These are phyloP conservation scores for Cosmopolites sordidus DNA, from an alignment of 2,888 invertebrate genomes.

Conservation along the genomic window DNA sequence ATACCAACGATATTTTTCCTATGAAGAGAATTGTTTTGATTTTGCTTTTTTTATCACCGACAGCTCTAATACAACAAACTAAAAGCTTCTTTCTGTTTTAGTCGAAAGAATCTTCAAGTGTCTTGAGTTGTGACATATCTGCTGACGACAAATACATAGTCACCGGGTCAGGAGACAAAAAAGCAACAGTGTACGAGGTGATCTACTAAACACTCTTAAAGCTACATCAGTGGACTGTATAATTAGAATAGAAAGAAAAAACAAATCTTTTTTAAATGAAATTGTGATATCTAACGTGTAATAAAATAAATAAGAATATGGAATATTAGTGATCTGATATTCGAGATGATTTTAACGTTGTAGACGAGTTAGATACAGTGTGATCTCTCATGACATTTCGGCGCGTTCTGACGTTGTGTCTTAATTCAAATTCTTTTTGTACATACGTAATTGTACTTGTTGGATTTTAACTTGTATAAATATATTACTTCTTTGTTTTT, in stretches of 20 bases:
- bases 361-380: background rate
- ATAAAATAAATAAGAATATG: slow-evolving; percentile 6
- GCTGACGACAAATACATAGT: slow-evolving; percentile 97
- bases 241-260: background rate
- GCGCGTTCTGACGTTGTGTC: too few relatives aligned
- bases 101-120: slow-evolving; percentile 96
- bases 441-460: background rate
- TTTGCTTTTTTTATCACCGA: too few relatives aligned
- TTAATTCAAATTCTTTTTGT: too few relatives aligned
- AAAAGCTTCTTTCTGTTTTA: slow-evolving; percentile 52
- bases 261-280: slow-evolving; percentile 2
- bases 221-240: too few relatives aligned
- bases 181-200: slow-evolving; percentile 96
- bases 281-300: slow-evolving; percentile 17
- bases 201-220: slow-evolving; percentile 70
- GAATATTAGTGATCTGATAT: background rate
- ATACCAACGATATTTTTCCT: too few relatives aligned
- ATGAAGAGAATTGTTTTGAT: too few relatives aligned
- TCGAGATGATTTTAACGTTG: background rate
- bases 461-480: background rate
- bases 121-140: slow-evolving; percentile 97
- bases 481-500: too few relatives aligned
- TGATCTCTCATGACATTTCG: slow-evolving; percentile 5
- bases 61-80: too few relatives aligned
- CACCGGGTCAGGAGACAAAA: slow-evolving; percentile 97